Evolutionary conservation across 2,797 vertebrate species (phyloP), one percentile per base, ranked within the genome.

Genomic region (Monodelphis domestica): DNA sequence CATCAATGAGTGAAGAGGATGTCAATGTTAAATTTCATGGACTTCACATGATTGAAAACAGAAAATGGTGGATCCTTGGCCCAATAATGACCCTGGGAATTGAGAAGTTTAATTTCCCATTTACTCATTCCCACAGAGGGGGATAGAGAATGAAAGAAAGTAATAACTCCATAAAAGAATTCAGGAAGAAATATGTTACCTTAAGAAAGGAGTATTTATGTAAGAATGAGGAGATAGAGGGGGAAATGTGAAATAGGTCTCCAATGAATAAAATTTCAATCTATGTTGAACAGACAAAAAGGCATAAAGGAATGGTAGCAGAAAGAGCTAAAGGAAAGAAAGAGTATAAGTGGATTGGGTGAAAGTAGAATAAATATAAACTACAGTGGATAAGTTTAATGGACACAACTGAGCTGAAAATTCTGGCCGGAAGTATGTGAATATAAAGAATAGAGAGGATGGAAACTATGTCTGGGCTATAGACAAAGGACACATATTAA

Each of bases 401-500:
- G 21, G 15, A 84, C n/a, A n/a, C 38, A 53, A 78, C 1, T n/a
- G 54, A 63, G 6, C 4, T 24, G 29, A 91, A 91, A 94, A 53
- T 21, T 92, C 57, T 95, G 53, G 14, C 91, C 21, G 91, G 17
- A 91, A 50, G n/a, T 33, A 38, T 21, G 10, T 28, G 92, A 29
- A 1, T 90, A 94, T 96, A 57, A 21, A 97, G 30, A 96, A 94
- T 0, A 89, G 12, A 33, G 59, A 2, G 93, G 57, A 70, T 55
- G 38, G 29, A 92, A 91, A 30, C 17, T 95, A 12, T 59, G 52
- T 17, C 26, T 33, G 30, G 12, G 6, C 24, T 54, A n/a, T 5
- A 92, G 87, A 50, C 15, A 59, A 91, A 90, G 26, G 5, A 90
- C 15, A 52, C 21, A 30, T 89, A 91, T 50, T 52, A 50, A 93